Percentiles rank a stretch among this genome's conserved stretches.
phyloP scores from a whole-genome alignment of 2,797 vertebrate species.

The Pseudopleuronectes americanus region DNA sequence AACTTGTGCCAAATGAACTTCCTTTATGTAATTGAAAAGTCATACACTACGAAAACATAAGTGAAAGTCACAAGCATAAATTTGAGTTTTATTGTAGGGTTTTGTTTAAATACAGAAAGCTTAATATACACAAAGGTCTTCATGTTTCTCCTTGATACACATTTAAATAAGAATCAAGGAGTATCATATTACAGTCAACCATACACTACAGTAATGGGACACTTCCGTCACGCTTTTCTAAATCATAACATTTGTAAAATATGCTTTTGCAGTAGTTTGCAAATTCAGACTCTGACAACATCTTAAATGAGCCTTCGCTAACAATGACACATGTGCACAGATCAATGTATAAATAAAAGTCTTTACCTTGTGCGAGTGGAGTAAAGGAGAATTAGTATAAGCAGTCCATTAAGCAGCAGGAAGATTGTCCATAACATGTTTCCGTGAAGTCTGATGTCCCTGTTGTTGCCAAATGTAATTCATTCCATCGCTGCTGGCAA shows the following conservation, averaged over 20 bases:
- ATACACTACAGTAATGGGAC: too few relatives aligned
- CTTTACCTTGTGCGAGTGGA: conserved; percentile 76
- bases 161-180: too few relatives aligned
- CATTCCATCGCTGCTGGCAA: conserved; percentile 17
- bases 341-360: background rate
- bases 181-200: too few relatives aligned
- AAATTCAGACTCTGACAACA: background rate
- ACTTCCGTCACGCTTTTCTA: background rate
- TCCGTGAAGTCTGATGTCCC: conserved; percentile 10
- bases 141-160: too few relatives aligned
- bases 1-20: background rate
- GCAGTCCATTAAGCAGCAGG: conserved; percentile 61
- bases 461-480: conserved; percentile 16
- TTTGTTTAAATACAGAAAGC: background rate
- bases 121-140: background rate
- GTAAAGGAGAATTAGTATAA: conserved; percentile 62
- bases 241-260: background rate
- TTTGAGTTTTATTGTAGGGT: background rate
- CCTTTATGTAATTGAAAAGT: background rate
- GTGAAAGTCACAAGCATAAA: too few relatives aligned
- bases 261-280: background rate
- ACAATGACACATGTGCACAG: background rate
- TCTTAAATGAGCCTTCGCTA: background rate
- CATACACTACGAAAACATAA: background rate
- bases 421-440: conserved; percentile 75